phyloP scores from a whole-genome alignment of 2,888 invertebrate species.

The Erebia palarica region DNA sequence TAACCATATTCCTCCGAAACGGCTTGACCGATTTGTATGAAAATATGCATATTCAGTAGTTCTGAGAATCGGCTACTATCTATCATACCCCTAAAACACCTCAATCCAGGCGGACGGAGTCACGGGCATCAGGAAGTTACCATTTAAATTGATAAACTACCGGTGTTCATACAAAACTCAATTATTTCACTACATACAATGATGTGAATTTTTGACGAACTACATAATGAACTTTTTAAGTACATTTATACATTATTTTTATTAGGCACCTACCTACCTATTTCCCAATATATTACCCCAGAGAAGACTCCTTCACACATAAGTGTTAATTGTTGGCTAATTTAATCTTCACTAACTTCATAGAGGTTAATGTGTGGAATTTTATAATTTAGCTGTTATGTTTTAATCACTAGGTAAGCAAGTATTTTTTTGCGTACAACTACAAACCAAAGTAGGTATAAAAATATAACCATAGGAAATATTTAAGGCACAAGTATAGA shows the following conservation, averaged over 20 bases:
- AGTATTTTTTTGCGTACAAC: too few relatives aligned
- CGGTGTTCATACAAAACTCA: constrained; percentile 16
- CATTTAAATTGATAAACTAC: constrained; percentile 35
- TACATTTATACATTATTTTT: not conserved
- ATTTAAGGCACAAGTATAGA: too few relatives aligned
- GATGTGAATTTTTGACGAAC: constrained; percentile 17
- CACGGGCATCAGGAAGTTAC: too few relatives aligned
- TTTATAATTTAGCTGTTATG: not conserved
- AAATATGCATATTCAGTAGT: too few relatives aligned
- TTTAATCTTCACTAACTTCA: not conserved
- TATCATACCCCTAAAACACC: too few relatives aligned
- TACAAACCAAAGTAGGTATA: too few relatives aligned
- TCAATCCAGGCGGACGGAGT: too few relatives aligned
- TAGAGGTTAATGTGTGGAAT: not conserved
- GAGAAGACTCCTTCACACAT: not conserved
- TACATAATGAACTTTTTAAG: constrained; percentile 20
- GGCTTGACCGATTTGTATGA: too few relatives aligned
- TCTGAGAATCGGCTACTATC: too few relatives aligned
- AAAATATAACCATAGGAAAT: too few relatives aligned
- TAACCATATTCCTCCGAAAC: too few relatives aligned
- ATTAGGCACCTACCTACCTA: not conserved
- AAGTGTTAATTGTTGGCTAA: not conserved
- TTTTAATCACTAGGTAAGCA: too few relatives aligned
- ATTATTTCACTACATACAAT: constrained; percentile 29
- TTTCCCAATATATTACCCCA: not conserved